Evolutionary conservation across 1,140 invertebrate genomes (phyloP).

Genomic region (Drosophila triauraria): DNA sequence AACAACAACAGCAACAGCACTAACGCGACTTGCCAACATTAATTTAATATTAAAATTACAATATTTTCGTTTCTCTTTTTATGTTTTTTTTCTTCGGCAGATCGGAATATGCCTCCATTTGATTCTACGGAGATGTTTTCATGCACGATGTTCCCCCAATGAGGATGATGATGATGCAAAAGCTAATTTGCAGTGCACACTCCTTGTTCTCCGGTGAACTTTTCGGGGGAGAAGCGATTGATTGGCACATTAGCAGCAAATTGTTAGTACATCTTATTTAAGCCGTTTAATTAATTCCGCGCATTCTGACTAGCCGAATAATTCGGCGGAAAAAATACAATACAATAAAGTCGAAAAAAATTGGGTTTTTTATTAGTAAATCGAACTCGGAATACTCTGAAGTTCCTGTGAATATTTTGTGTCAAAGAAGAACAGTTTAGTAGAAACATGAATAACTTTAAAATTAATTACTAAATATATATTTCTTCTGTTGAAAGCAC

Average conservation of each 20-base stretch:
- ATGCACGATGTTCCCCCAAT: slow-evolving; percentile 41
- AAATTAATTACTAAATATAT: background rate
- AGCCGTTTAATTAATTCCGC: slow-evolving; percentile 69
- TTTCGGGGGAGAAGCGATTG: slow-evolving; percentile 50
- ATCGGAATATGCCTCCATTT: slow-evolving; percentile 41
- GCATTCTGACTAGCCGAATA: slow-evolving; percentile 42
- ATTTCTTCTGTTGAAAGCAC: background rate
- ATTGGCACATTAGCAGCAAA: slow-evolving; percentile 71
- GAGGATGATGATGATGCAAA: slow-evolving; percentile 50
- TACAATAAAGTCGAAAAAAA: slow-evolving; percentile 17
- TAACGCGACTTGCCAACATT: slow-evolving; percentile 45
- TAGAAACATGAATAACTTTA: background rate
- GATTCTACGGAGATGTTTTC: slow-evolving; percentile 51
- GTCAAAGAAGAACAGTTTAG: background rate
- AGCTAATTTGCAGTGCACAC: slow-evolving; percentile 66
- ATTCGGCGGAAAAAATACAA: slow-evolving; percentile 20
- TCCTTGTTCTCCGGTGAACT: slow-evolving; percentile 58
- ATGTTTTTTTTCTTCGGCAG: slow-evolving; percentile 9
- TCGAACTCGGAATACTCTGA: background rate
- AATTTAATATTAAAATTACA: slow-evolving; percentile 66
- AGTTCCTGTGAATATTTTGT: background rate
- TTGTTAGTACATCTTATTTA: slow-evolving; percentile 75
- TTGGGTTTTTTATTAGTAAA: background rate
- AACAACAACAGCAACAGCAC: slow-evolving; percentile 2
- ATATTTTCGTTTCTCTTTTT: slow-evolving; percentile 51